These are phyloP conservation scores for Spilosoma lubricipeda DNA, from an alignment of 2,888 invertebrate genomes.

Conservation along the genomic window DNA sequence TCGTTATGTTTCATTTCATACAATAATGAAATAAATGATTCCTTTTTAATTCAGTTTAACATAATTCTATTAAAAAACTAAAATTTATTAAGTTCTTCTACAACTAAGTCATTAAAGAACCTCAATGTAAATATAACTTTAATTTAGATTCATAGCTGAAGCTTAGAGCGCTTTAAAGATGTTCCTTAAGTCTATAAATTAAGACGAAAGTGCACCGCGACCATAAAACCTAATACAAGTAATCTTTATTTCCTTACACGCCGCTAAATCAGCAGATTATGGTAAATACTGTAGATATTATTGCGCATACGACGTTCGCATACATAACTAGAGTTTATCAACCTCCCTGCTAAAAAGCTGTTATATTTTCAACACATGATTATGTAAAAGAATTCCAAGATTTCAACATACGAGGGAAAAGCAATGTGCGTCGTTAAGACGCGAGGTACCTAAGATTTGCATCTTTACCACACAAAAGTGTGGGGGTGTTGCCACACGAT, in stretches of 20 bases:
- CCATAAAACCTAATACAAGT: constrained; percentile 57
- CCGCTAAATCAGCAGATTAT: constrained; percentile 74
- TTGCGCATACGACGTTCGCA: constrained; percentile 67
- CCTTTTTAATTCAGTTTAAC: too few relatives aligned
- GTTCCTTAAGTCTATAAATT: constrained; percentile 55
- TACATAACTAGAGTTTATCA: constrained; percentile 75
- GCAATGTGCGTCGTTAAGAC: constrained; percentile 81
- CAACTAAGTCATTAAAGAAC: constrained; percentile 1
- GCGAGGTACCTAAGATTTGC: constrained; percentile 74
- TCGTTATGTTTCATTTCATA: too few relatives aligned
- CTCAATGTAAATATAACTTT: constrained; percentile 48
- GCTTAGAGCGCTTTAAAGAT: constrained; percentile 52
- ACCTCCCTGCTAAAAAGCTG: constrained; percentile 77
- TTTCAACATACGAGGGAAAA: constrained; percentile 73
- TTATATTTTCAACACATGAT: constrained; percentile 85
- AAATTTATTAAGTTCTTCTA: not conserved
- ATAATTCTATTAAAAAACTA: not conserved
- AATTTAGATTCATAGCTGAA: constrained; percentile 47
- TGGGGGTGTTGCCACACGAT: constrained; percentile 71
- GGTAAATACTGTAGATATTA: constrained; percentile 79
- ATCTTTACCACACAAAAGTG: constrained; percentile 72
- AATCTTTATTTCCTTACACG: constrained; percentile 63
- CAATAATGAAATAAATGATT: too few relatives aligned
- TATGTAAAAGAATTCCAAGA: constrained; percentile 84
- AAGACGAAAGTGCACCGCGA: constrained; percentile 40